Evolutionary conservation across 2,113 vertebrate genomes (phyloP).

Genomic region (western clawed frog (Xenopus tropicalis)): DNA sequence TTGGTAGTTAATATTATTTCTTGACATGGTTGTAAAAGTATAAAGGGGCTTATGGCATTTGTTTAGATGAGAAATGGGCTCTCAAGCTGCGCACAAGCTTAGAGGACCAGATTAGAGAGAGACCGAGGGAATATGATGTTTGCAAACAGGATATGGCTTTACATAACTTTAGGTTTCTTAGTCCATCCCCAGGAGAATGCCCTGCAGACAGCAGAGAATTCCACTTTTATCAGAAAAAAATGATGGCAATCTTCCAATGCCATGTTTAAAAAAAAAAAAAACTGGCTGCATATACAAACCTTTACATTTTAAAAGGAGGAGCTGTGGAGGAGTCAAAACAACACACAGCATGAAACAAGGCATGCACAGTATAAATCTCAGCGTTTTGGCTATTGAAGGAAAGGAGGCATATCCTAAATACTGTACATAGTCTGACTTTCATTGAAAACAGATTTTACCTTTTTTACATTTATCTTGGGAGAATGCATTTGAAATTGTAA

Average conservation of each 20-base stretch:
- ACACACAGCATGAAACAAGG: constrained; percentile 48
- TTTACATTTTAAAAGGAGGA: constrained; percentile 54
- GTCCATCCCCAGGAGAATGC: constrained; percentile 61
- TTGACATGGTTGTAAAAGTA: constrained; percentile 74
- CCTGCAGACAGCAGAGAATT: constrained; percentile 77
- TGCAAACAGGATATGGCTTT: constrained; percentile 79
- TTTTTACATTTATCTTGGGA: constrained; percentile 29
- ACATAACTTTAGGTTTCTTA: constrained; percentile 72
- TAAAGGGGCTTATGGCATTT: constrained; percentile 74
- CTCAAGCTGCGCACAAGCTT: constrained; percentile 70
- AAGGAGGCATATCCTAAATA: constrained; percentile 29
- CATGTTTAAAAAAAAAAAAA: constrained; percentile 58
- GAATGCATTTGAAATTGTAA: constrained; percentile 6
- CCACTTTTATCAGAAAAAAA: constrained; percentile 69
- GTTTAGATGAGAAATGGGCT: constrained; percentile 76
- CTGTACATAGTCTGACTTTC: constrained; percentile 25
- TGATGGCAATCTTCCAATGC: constrained; percentile 60
- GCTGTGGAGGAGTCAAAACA: constrained; percentile 33
- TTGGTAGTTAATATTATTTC: constrained; percentile 79
- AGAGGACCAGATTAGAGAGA: constrained; percentile 66
- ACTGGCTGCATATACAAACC: constrained; percentile 49
- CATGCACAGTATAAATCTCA: constrained; percentile 42
- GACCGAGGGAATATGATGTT: constrained; percentile 71
- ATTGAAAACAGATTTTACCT: constrained; percentile 37
- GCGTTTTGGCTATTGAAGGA: constrained; percentile 22